These are phyloP conservation scores for Oxyruncus cristatus DNA, from an alignment of 2,113 vertebrate genomes.

Conservation along the genomic window DNA sequence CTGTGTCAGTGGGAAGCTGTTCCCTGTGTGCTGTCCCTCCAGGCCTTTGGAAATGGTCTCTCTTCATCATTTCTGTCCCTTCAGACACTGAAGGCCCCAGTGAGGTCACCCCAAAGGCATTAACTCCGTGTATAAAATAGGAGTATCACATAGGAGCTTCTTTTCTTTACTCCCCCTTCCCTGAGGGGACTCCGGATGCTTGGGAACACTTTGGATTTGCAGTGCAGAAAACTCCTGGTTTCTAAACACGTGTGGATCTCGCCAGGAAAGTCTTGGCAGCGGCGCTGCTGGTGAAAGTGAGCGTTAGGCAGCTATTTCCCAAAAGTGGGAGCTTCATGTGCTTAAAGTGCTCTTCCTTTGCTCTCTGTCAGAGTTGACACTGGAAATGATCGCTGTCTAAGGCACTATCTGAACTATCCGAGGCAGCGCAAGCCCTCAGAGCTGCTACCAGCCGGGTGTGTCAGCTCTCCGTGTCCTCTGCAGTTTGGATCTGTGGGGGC, in stretches of 20 bases:
- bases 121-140: not conserved
- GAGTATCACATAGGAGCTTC: not conserved
- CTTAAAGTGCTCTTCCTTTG: not conserved
- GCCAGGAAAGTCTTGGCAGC: not conserved
- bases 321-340: not conserved
- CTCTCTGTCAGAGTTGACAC: not conserved
- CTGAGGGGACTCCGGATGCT: not conserved
- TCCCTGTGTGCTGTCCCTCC: not conserved
- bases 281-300: not conserved
- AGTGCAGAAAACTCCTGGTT: not conserved
- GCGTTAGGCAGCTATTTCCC: not conserved
- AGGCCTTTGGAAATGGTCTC: not conserved
- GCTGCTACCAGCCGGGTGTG: no score
- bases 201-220: not conserved
- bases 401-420: not conserved
- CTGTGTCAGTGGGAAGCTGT: not conserved
- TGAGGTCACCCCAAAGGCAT: not conserved
- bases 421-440: not conserved
- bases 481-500: rapidly evolving
- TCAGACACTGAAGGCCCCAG: not conserved
- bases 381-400: not conserved
- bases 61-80: not conserved
- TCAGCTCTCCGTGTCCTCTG: not conserved
- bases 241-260: not conserved
- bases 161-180: not conserved